Conservation (phyloP, 2,113 vertebrate genomes). For the Calypte anna region DNA sequence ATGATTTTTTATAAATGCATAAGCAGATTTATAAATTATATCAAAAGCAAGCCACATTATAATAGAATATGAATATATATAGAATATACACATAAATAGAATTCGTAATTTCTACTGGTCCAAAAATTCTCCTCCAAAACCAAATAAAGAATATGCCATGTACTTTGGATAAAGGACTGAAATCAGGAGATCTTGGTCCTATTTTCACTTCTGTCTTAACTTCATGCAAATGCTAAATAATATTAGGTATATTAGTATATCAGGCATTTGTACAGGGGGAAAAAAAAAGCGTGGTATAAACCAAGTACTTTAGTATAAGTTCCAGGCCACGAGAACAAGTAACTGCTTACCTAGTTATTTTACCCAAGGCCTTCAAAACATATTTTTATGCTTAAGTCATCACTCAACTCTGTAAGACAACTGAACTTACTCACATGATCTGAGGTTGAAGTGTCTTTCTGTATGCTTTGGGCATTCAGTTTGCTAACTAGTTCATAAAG, state of each 20-base stretch:
- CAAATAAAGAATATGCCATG: neutral
- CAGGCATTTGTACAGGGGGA: neutral
- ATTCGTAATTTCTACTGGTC: neutral
- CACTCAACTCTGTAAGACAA: neutral
- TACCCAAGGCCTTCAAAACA: fast-evolving
- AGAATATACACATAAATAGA: neutral
- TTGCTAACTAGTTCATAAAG: constrained; percentile 89
- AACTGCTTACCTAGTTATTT: neutral
- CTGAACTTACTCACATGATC: constrained; percentile 76
- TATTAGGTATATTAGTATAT: neutral
- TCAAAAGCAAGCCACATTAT: neutral
- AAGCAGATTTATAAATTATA: neutral
- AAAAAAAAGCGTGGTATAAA: neutral
- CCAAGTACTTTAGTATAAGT: neutral
- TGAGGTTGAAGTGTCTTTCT: constrained; percentile 54
- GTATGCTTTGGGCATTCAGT: constrained; percentile 73
- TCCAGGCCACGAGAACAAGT: neutral
- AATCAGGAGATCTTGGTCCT: neutral
- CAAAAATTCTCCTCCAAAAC: neutral
- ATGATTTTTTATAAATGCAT: neutral
- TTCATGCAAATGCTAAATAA: neutral
- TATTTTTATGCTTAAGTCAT: neutral
- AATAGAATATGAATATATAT: no score
- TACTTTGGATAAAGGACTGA: neutral
- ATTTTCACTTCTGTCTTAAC: neutral